Evolutionary conservation across 92 coral and sea anemone genomes (phyloP).

Genomic region (Porites cylindrica): DNA sequence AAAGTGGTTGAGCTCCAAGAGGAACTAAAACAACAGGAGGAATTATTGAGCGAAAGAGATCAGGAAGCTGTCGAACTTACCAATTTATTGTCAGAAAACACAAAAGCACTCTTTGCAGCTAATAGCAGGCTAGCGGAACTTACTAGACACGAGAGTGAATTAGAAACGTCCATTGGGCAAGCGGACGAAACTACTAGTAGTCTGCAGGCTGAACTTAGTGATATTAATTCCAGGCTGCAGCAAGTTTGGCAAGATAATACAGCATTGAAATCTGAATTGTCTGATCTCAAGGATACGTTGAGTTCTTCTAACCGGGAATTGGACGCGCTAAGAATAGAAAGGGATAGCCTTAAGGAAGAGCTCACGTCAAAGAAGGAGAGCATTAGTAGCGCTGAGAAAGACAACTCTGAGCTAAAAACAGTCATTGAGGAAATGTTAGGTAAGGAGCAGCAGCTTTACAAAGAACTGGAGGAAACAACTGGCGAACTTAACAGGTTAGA

Average conservation of each 20-base stretch:
- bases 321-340: not conserved
- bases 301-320: conserved; percentile 30
- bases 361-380: conserved; percentile 7
- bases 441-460: conserved; percentile 21
- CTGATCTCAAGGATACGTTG: conserved; percentile 36
- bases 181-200: conserved; percentile 3
- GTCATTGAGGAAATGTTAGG: conserved; percentile 30
- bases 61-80: conserved; percentile 18
- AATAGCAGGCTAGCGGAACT: not conserved
- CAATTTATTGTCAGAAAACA: not conserved
- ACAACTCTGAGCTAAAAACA: conserved; percentile 32
- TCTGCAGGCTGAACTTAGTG: conserved; percentile 39
- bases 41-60: not conserved
- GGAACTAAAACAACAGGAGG: conserved; percentile 9
- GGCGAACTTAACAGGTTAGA: not conserved
- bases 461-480: conserved; percentile 26
- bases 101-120: not conserved
- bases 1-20: conserved; percentile 20
- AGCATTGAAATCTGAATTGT: conserved; percentile 31
- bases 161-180: conserved; percentile 14
- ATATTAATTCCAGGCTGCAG: conserved; percentile 23
- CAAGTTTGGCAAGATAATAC: conserved; percentile 37
- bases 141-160: not conserved
- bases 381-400: conserved; percentile 16
- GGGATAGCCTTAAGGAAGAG: conserved; percentile 2